A percentile compares a stretch with the other conserved stretches of the same genome.
These are phyloP conservation scores for Pagrus major DNA, from an alignment of 2,113 vertebrate genomes.

Conservation along the genomic window DNA sequence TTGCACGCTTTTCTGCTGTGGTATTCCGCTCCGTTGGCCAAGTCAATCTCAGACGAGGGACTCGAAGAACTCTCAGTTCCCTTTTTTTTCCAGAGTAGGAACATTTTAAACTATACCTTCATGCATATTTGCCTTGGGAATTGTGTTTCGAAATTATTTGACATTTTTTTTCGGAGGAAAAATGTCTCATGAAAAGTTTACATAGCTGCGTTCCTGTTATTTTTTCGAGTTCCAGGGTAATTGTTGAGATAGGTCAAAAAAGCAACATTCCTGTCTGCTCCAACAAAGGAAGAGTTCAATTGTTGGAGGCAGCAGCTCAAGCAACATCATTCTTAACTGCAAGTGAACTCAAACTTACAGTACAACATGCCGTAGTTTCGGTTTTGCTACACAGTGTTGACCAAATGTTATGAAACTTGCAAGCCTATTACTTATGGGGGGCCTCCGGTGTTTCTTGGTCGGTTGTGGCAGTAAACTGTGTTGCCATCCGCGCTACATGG, in stretches of 20 bases:
- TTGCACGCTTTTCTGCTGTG: slow-evolving; percentile 65
- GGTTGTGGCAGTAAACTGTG: slow-evolving; percentile 56
- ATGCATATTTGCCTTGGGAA: slow-evolving; percentile 43
- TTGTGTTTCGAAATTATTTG: slow-evolving; percentile 17
- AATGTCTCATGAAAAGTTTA: slow-evolving; percentile 56
- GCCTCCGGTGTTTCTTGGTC: slow-evolving; percentile 45
- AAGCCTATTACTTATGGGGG: slow-evolving; percentile 31
- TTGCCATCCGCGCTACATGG: slow-evolving; percentile 36
- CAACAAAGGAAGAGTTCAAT: slow-evolving; percentile 47
- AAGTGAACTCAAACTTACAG: slow-evolving; percentile 51
- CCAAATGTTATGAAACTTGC: slow-evolving; percentile 46
- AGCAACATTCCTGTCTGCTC: slow-evolving; percentile 57
- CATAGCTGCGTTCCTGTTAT: slow-evolving; percentile 54
- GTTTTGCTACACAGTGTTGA: slow-evolving; percentile 28
- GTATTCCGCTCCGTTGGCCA: slow-evolving; percentile 51
- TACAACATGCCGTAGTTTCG: slow-evolving; percentile 12
- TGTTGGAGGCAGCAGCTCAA: slow-evolving; percentile 38
- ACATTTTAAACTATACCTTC: slow-evolving; percentile 24
- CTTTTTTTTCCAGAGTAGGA: slow-evolving; percentile 11
- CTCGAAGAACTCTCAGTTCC: slow-evolving; percentile 18
- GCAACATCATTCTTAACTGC: slow-evolving; percentile 33
- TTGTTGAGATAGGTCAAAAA: slow-evolving; percentile 58
- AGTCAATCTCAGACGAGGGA: slow-evolving; percentile 29
- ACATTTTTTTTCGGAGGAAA: slow-evolving; percentile 35
- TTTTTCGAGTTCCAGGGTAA: slow-evolving; percentile 42